Evolutionary conservation across 2,888 invertebrate genomes (phyloP), one percentile per base, ranked within the genome.

Genomic region (Caenorhabditis drosophilae): DNA sequence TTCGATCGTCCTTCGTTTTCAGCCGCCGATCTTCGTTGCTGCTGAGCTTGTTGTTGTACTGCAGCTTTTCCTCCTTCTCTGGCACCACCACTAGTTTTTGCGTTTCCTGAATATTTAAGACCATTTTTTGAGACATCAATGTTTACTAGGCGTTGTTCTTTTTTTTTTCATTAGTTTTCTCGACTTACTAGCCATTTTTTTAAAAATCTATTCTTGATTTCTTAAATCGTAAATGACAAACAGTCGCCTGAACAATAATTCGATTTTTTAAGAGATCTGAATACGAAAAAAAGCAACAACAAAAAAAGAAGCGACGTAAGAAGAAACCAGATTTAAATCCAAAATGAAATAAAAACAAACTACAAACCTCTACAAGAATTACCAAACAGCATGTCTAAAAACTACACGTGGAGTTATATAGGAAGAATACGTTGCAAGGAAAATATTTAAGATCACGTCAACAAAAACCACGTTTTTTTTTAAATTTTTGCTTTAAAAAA

Each of bases 141-240:
- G 7, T n/a, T 27, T 45, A 7, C 2, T 7, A 9, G n/a, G n/a
- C n/a, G n/a, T n/a, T n/a, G n/a, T n/a, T n/a, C n/a, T n/a, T 40
- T 40, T 6, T 42, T 42, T 25, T 42, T 23, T 15, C 26, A 11
- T 42, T 25, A 9, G 16, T 27, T 36, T 27, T 27, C n/a, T 6
- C 4, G 27, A 45, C 44, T 45, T 45, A 45, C 44, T 45, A 9
- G 44, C 44, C 44, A 45, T 45, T 45, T 4, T 45, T 11, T 23
- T 42, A 22, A n/a, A n/a, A n/a, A n/a, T n/a, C n/a, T n/a, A 3
- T 40, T 36, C 7, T 11, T 7, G 15, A 40, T 18, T 40, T 40
- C 4, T 36, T 40, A 40, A n/a, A n/a, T n/a, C n/a, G n/a, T n/a
- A n/a, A n/a, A n/a, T n/a, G n/a, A n/a, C n/a, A n/a, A n/a, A n/a